Evolutionary conservation across 2,797 vertebrate species (phyloP), one percentile per base, ranked within the genome.

Genomic region (Trachops cirrhosus): DNA sequence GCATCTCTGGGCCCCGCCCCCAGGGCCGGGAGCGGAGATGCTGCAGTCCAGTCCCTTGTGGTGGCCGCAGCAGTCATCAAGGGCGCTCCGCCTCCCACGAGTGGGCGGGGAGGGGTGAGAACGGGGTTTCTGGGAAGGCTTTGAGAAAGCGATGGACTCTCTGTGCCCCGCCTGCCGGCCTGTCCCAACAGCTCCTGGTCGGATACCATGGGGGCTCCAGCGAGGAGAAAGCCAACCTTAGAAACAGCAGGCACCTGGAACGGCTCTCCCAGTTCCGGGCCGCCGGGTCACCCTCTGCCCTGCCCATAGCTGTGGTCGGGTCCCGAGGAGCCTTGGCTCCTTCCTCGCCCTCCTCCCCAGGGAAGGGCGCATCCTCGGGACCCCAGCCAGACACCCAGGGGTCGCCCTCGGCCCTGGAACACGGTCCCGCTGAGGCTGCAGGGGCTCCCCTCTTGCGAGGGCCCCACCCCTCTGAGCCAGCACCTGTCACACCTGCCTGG

Each of bases 241-340:
- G 3, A 16, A 19, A 21, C 37, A 5, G 59, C 39, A 44, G 37
- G 48, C 2, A 0, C 62, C 46, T 3, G 2, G 26, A 3, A 0
- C 12, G 46, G 57, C 29, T 21, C 6, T 67, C 15, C 7, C 15
- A 37, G 34, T 4, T 29, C 86, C 34, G 9, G 41, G 8, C 52
- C 9, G 1, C 67, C 8, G 26, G 77, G 64, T 18, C 18, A 37
- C 3, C 4, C 1, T n/a, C 52, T 54, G 68, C 50, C 7, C 34
- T 2, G 0, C 9, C 41, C 21, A 1, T 0, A 9, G n/a, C 46
- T 21, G 24, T 7, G 39, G 3, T 21, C 6, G 34, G 39, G 48
- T 26, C 59, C 59, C 2, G 3, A 6, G 32, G 52, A 19, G 12
- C 8, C 9, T 12, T 2, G 46, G 15, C 48, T 39, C 9, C 19